phyloP scores from a whole-genome alignment of 2,113 vertebrate species.

The Anguilla rostrata region DNA sequence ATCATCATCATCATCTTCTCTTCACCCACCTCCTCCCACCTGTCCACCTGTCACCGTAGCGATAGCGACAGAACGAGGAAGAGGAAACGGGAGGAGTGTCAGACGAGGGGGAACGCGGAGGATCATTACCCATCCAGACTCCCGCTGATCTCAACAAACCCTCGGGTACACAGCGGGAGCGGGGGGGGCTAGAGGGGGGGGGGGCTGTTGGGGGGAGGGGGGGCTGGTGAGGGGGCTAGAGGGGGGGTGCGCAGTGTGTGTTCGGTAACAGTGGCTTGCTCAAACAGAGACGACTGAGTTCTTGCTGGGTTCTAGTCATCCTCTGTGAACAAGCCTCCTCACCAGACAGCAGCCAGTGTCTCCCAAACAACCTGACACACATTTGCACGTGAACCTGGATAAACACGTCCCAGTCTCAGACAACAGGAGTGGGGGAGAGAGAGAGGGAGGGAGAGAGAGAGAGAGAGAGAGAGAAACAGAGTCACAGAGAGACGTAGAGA shows the following conservation, averaged over 20 bases:
- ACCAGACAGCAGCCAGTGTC: background rate
- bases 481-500: background rate
- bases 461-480: background rate
- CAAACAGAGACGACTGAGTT: background rate
- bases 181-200: background rate
- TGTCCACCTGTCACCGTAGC: background rate
- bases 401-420: background rate
- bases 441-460: background rate
- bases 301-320: background rate
- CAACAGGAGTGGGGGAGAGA: too few species aligned
- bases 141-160: background rate
- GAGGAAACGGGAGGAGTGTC: background rate
- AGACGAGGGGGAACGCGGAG: too few species aligned
- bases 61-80: background rate
- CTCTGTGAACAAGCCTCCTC: background rate
- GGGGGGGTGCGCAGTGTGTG: background rate
- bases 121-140: background rate
- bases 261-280: background rate
- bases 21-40: background rate
- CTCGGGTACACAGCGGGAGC: background rate
- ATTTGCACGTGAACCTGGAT: background rate
- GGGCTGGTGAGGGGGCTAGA: background rate
- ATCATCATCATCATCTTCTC: background rate
- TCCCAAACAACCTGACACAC: background rate
- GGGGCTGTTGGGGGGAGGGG: background rate